A percentile compares a stretch with the other conserved stretches of the same genome.
Conservation (phyloP, 2,113 vertebrate species). For the Bambusicola thoracicus region DNA sequence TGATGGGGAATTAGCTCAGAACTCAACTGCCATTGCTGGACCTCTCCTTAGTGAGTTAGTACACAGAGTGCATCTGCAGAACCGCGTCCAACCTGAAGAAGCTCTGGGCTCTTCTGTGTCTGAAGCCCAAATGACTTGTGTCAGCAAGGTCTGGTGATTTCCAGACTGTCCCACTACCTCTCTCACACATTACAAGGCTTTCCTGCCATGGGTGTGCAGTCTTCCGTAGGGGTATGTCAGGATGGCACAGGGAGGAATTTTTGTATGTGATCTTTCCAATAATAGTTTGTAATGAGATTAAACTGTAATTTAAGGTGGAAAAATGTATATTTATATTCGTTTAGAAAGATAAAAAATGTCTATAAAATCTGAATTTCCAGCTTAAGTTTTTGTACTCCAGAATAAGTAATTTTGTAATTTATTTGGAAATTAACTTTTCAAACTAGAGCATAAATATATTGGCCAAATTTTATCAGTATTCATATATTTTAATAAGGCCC, state of each 20-base stretch:
- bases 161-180: constrained; percentile 72
- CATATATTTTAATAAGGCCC: neutral
- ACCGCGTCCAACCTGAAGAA: neutral
- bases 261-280: neutral
- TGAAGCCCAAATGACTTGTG: constrained; percentile 60
- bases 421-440: neutral
- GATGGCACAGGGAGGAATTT: constrained; percentile 27
- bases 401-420: neutral
- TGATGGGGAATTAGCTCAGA: constrained; percentile 12
- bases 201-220: constrained; percentile 79
- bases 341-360: neutral
- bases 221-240: constrained; percentile 70
- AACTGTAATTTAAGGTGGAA: neutral
- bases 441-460: neutral
- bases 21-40: constrained; percentile 81
- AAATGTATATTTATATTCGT: neutral
- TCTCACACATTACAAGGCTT: constrained; percentile 82
- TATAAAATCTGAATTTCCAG: neutral
- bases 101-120: neutral
- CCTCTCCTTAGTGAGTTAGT: constrained; percentile 70
- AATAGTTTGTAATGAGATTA: neutral
- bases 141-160: constrained; percentile 30
- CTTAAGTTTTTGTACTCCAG: neutral
- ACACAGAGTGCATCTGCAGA: neutral
- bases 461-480: neutral